Evolutionary conservation across 37 sponge, comb jelly and placozoan genomes (phyloP).

Genomic region (Halichondria panicea): DNA sequence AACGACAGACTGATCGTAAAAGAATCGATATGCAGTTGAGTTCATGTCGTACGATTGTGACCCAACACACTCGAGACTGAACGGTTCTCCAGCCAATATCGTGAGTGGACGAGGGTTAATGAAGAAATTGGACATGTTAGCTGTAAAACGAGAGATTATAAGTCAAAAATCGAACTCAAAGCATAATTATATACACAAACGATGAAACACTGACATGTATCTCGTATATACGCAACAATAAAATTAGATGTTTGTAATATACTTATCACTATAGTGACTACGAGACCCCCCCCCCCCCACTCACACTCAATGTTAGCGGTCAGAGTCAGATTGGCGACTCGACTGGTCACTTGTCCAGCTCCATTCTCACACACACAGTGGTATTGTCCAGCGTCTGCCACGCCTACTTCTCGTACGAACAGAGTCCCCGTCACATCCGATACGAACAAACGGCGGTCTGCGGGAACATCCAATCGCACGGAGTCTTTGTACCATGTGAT

Average conservation of each 20-base stretch:
- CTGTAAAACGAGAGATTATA: not conserved
- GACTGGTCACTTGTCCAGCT: slow-evolving; percentile 8
- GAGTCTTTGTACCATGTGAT: slow-evolving; percentile 39
- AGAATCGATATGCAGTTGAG: too few species aligned
- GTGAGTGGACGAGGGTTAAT: slow-evolving; percentile 7
- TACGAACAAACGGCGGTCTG: not conserved
- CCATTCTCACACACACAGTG: slow-evolving; percentile 4
- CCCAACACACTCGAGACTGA: slow-evolving; percentile 29
- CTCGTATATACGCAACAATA: not conserved
- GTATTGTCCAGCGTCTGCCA: slow-evolving; percentile 12
- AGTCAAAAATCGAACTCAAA: not conserved
- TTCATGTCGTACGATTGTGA: too few species aligned
- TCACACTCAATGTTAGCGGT: not conserved
- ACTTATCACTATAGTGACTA: not conserved
- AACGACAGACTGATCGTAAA: too few species aligned
- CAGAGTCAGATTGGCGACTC: slow-evolving; percentile 6
- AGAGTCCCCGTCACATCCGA: slow-evolving; percentile 34
- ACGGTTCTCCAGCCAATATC: slow-evolving; percentile 1
- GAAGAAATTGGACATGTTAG: not conserved
- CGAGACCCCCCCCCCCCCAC: not conserved
- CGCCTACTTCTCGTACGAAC: slow-evolving; percentile 13
- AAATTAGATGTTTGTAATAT: not conserved
- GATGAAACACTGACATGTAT: not conserved
- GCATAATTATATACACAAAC: not conserved
- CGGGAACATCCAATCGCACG: not conserved